These are phyloP conservation scores for Trissolcus japonicus DNA, from an alignment of 2,888 invertebrate genomes.

Conservation along the genomic window DNA sequence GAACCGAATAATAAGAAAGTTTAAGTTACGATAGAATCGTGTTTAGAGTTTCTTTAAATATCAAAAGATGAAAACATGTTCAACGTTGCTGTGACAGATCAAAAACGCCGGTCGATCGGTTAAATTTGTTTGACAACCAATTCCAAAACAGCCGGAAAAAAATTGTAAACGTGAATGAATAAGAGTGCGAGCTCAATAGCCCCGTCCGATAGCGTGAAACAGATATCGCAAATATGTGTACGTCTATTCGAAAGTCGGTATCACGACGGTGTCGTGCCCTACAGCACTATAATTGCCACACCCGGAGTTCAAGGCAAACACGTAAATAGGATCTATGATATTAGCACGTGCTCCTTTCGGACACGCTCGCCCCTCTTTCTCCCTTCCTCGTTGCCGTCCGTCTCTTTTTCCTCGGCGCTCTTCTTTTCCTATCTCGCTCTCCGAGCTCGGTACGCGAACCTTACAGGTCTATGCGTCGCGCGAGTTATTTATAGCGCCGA, in stretches of 20 bases:
- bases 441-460: conserved; percentile 25
- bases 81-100: too few relatives aligned
- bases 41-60: too few relatives aligned
- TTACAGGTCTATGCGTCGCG: conserved; percentile 42
- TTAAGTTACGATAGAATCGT: too few relatives aligned
- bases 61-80: too few relatives aligned
- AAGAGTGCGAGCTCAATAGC: too few relatives aligned
- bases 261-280: conserved; percentile 52
- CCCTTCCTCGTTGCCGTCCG: conserved; percentile 1
- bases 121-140: too few relatives aligned
- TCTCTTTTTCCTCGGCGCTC: not conserved
- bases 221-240: conserved; percentile 52
- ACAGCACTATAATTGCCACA: conserved; percentile 54
- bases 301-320: conserved; percentile 57
- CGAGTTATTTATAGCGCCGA: conserved; percentile 41
- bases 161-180: too few relatives aligned
- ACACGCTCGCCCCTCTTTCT: conserved; percentile 41
- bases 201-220: conserved; percentile 29
- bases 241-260: conserved; percentile 38
- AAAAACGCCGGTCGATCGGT: too few relatives aligned
- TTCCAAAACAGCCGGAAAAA: too few relatives aligned
- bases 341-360: conserved; percentile 58
- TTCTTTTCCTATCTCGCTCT: conserved; percentile 1
- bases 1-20: too few relatives aligned
- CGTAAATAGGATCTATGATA: conserved; percentile 58